Evolutionary conservation across 2,888 invertebrate species (phyloP), one percentile per base, ranked within the genome.

Genomic region (Chironomus tentans): DNA sequence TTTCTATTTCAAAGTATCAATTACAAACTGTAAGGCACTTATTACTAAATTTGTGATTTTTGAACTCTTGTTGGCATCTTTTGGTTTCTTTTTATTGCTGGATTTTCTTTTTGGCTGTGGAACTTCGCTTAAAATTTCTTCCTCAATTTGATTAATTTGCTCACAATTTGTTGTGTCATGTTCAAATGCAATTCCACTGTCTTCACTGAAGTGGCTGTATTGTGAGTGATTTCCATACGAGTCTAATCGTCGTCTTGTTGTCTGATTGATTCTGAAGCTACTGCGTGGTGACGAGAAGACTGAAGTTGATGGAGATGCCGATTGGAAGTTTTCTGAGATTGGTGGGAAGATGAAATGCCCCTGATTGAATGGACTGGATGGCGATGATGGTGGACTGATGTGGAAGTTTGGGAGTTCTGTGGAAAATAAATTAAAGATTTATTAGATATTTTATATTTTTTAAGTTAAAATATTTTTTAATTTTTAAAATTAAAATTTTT

Each of bases 131-230:
- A 38, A 38, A 38, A 38, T 38, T 38, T 38, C 38, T 75, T 84
- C 84, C 77, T 81, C 82, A 78, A 84, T 84, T 80, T 83, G 83
- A 80, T 84, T 82, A 12, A 84, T 78, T 50, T 82, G 82, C 76
- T 84, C 84, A 48, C 84, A 82, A n/a, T 68, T 13, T n/a, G 28
- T 28, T n/a, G 13, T 28, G 15, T 68, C 22, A 68, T 68, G 13
- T 38, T 68, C 68, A 12, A 13, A 24, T 12, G 13, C 28, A 68
- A 38, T 68, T 38, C 38, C 38, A 38, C 38, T 38, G 2, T 68
- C 68, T n/a, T 68, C 68, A 68, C 15, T 24, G 28, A n/a, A 21
- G 4, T 68, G 22, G 28, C 68, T 68, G 68, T 68, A 21, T 38
- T 68, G 68, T 28, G 68, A 22, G 3, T 68, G 22, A 38, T 28